A percentile compares a stretch with the other conserved stretches of the same genome.
These are phyloP conservation scores for Hippocampus zosterae DNA, from an alignment of 2,113 vertebrate species.

Conservation along the genomic window DNA sequence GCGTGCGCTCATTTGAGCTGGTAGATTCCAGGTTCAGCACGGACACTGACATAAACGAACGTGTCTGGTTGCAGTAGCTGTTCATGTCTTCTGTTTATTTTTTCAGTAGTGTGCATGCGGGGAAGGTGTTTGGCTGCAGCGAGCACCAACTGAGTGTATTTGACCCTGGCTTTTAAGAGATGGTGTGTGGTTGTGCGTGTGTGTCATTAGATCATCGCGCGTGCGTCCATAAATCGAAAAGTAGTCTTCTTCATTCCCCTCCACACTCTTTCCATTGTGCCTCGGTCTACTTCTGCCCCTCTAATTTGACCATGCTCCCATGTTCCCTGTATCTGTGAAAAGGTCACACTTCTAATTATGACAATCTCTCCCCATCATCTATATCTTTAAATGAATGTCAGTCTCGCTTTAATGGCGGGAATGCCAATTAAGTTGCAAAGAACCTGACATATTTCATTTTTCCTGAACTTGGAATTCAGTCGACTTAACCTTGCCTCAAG, in stretches of 20 bases:
- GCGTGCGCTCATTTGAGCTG: slow-evolving; percentile 1
- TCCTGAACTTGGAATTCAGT: background rate
- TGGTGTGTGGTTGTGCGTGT: background rate
- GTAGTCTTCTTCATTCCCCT: slow-evolving; percentile 19
- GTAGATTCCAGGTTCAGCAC: slow-evolving; percentile 15
- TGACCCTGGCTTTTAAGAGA: background rate
- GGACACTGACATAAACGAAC: slow-evolving; percentile 34
- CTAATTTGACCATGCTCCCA: slow-evolving; percentile 42
- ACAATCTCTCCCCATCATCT: slow-evolving; percentile 38
- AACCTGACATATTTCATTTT: slow-evolving; percentile 7
- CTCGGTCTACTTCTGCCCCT: slow-evolving; percentile 31
- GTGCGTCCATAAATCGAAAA: background rate
- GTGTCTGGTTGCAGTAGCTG: slow-evolving; percentile 3
- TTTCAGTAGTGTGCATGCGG: slow-evolving; percentile 4
- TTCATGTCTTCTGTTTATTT: slow-evolving; percentile 39
- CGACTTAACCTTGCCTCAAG: background rate
- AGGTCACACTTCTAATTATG: slow-evolving; percentile 65
- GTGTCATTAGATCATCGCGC: slow-evolving; percentile 1
- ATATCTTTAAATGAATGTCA: slow-evolving; percentile 47
- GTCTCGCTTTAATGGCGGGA: slow-evolving; percentile 37
- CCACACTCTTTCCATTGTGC: slow-evolving; percentile 11
- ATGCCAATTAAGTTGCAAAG: slow-evolving; percentile 54
- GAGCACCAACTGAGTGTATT: background rate
- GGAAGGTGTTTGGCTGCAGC: background rate
- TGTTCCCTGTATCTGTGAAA: slow-evolving; percentile 53